A percentile compares a stretch with the other conserved stretches of the same genome.
Evolutionary conservation across 1,140 invertebrate species (phyloP).

Genomic region (Acromyrmex charruanus): DNA sequence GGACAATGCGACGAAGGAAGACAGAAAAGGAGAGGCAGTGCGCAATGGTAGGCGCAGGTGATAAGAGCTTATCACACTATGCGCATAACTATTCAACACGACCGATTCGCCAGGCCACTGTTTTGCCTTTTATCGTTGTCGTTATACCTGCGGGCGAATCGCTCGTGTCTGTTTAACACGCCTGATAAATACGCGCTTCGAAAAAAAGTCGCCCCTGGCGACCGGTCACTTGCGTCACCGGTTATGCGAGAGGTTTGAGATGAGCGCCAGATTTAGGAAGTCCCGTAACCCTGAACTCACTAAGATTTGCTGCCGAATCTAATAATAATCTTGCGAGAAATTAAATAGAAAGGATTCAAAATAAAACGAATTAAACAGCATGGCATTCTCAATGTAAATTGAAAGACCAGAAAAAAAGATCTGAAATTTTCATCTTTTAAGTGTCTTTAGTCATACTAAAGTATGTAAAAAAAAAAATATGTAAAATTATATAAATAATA

Average conservation of each 20-base stretch:
- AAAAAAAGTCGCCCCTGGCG: conserved; percentile 9
- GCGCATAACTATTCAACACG: conserved; percentile 43
- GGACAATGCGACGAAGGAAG: not conserved
- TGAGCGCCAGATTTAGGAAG: not conserved
- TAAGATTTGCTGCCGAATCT: too few relatives aligned
- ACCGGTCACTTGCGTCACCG: conserved; percentile 24
- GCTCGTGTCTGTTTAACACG: conserved; percentile 32
- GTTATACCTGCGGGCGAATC: conserved; percentile 60
- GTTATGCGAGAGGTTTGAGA: conserved; percentile 9
- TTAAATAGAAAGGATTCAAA: not conserved
- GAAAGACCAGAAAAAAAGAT: not conserved
- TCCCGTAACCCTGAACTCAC: too few relatives aligned
- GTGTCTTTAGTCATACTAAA: not conserved
- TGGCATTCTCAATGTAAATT: not conserved
- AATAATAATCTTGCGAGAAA: too few relatives aligned
- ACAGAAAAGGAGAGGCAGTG: not conserved
- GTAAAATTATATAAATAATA: too few relatives aligned
- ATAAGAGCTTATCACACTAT: conserved; percentile 62
- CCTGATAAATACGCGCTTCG: conserved; percentile 37
- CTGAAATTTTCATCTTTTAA: not conserved
- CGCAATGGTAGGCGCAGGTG: conserved; percentile 28
- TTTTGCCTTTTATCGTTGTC: conserved; percentile 46
- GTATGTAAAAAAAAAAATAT: too few relatives aligned
- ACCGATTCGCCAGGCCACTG: not conserved
- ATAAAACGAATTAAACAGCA: not conserved